Percentiles rank a stretch among this genome's conserved stretches.
Conservation (phyloP, 1,140 invertebrate species). For the Archegozetes longisetosus region DNA sequence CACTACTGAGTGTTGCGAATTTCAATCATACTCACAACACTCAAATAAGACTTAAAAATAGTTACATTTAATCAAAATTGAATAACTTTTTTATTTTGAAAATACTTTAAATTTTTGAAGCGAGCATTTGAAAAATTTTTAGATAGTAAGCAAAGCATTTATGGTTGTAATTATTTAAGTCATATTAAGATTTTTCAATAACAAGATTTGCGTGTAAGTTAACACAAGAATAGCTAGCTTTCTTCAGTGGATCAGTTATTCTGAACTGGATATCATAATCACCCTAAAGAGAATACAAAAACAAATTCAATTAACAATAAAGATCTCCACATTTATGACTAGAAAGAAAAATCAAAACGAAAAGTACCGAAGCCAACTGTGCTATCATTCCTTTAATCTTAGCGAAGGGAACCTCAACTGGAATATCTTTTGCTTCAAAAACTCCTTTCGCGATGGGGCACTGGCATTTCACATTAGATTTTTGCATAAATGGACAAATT, state of each 20-base stretch:
- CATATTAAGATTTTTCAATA: not conserved
- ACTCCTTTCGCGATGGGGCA: not conserved
- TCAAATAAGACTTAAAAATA: too few species aligned
- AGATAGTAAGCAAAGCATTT: too few species aligned
- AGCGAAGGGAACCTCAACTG: not conserved
- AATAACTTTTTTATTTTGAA: too few species aligned
- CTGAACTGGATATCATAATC: not conserved
- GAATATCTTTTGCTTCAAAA: not conserved
- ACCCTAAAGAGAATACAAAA: not conserved
- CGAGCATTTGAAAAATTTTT: too few species aligned
- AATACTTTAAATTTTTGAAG: too few species aligned
- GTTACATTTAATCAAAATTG: too few species aligned
- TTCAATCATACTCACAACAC: too few species aligned
- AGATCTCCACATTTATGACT: too few species aligned
- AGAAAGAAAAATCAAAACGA: not conserved
- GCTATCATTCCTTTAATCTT: not conserved
- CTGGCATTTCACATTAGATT: not conserved
- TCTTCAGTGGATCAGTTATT: not conserved
- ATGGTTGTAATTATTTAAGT: too few species aligned
- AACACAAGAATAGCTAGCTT: not conserved
- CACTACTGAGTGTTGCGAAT: too few species aligned
- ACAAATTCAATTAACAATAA: too few species aligned
- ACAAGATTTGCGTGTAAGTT: not conserved
- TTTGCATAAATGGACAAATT: slow-evolving; percentile 4
- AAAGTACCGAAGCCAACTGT: not conserved